Conservation (phyloP, 2,113 vertebrate genomes). For the Eurystomus gularis region DNA sequence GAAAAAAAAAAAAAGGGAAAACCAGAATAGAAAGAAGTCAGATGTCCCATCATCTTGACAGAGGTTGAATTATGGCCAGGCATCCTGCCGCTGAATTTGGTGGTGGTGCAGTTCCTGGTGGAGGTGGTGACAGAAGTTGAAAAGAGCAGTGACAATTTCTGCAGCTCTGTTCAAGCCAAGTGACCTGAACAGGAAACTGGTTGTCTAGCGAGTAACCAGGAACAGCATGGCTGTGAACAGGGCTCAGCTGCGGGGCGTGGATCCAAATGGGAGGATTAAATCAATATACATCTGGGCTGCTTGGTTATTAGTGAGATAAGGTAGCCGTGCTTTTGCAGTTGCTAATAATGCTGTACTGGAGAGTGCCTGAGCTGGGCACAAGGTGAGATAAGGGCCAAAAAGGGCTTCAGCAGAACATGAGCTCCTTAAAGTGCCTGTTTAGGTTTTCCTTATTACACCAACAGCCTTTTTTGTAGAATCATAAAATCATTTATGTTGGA, state of each 20-base stretch:
- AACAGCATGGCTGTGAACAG: neutral
- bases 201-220: accelerated
- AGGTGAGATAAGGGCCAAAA: neutral
- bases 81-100: neutral
- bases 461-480: neutral
- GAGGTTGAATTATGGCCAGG: neutral
- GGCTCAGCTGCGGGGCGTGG: neutral
- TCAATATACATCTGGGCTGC: neutral
- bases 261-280: neutral
- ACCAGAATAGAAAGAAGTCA: neutral
- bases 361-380: neutral
- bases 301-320: neutral
- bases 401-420: neutral
- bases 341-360: neutral
- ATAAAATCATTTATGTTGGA: too few species aligned
- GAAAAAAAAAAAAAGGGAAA: neutral
- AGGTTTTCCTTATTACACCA: neutral
- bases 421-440: neutral
- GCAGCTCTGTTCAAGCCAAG: neutral
- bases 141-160: neutral
- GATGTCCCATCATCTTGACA: neutral
- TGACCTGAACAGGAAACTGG: neutral
- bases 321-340: neutral
- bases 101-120: neutral
- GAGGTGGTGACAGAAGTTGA: neutral